A percentile compares a stretch with the other conserved stretches of the same genome.
Evolutionary conservation across 2,888 invertebrate genomes (phyloP).

Genomic region (Macaria notata): DNA sequence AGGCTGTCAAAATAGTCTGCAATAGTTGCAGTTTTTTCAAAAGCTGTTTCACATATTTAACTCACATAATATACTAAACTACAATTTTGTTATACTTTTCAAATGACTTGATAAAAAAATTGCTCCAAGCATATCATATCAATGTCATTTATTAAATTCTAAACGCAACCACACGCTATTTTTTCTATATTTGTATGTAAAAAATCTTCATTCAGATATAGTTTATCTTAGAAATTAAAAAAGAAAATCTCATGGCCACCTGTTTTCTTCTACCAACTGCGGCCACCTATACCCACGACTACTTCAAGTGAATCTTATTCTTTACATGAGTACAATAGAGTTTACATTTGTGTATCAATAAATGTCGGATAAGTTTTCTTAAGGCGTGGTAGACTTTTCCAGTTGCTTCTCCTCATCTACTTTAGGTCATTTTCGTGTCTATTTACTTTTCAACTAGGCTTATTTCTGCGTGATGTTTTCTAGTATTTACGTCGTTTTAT

Average conservation of each 20-base stretch:
- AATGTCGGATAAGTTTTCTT: conserved; percentile 7
- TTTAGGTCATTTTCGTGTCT: neutral
- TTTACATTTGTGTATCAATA: neutral
- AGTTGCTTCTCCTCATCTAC: neutral
- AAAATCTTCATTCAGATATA: neutral
- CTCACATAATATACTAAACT: too few relatives aligned
- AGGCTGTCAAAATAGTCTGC: too few relatives aligned
- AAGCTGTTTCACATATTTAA: too few relatives aligned
- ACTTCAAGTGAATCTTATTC: neutral
- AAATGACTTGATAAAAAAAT: neutral
- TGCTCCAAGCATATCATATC: too few relatives aligned
- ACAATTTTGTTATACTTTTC: neutral
- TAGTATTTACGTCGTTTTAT: conserved; percentile 3
- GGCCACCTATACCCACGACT: neutral
- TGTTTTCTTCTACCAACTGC: conserved; percentile 36
- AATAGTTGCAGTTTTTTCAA: too few relatives aligned
- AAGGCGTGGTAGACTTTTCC: conserved; percentile 2
- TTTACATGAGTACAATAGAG: neutral
- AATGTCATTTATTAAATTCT: too few relatives aligned
- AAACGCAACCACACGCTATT: too few relatives aligned
- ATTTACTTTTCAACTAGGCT: too few relatives aligned
- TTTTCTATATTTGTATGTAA: conserved; percentile 1
- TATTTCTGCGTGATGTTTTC: too few relatives aligned
- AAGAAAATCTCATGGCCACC: conserved; percentile 52
- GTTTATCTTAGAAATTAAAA: conserved; percentile 37